Percentiles rank a stretch among this genome's conserved stretches.
Conservation (phyloP, 2,113 vertebrate genomes). For the Gallinago jamesoni region DNA sequence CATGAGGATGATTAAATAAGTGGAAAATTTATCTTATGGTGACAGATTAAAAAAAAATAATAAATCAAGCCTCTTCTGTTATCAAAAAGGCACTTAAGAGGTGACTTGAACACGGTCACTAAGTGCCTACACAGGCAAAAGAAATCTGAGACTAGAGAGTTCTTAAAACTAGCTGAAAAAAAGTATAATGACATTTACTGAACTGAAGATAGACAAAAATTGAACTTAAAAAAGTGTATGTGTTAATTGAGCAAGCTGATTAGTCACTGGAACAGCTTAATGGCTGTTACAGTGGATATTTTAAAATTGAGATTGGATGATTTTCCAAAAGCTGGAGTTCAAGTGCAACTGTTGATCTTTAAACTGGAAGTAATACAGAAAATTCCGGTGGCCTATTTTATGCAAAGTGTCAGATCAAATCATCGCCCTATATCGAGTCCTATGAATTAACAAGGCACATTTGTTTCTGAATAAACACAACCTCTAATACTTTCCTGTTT, state of each 20-base stretch:
- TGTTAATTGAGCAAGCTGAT: constrained; percentile 40
- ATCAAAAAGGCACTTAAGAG: constrained; percentile 6
- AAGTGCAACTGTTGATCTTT: constrained; percentile 31
- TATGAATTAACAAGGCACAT: constrained; percentile 19
- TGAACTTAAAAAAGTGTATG: neutral
- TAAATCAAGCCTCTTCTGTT: neutral
- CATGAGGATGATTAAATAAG: neutral
- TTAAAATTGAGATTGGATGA: neutral
- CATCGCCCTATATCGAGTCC: neutral
- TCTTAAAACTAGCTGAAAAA: constrained; percentile 3
- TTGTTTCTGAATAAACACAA: constrained; percentile 34
- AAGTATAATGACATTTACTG: neutral
- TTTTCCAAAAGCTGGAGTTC: constrained; percentile 29
- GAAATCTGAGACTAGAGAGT: neutral
- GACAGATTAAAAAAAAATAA: neutral
- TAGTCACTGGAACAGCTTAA: constrained; percentile 41
- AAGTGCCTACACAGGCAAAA: neutral
- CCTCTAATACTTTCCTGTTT: constrained; percentile 13
- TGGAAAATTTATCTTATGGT: neutral
- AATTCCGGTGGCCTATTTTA: neutral
- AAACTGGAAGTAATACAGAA: constrained; percentile 38
- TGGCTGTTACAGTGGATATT: neutral
- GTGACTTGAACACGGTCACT: neutral
- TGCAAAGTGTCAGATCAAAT: constrained; percentile 36
- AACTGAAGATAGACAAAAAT: constrained; percentile 46